phyloP scores from a whole-genome alignment of 2,888 invertebrate species.

The Prenolepis imparis region DNA sequence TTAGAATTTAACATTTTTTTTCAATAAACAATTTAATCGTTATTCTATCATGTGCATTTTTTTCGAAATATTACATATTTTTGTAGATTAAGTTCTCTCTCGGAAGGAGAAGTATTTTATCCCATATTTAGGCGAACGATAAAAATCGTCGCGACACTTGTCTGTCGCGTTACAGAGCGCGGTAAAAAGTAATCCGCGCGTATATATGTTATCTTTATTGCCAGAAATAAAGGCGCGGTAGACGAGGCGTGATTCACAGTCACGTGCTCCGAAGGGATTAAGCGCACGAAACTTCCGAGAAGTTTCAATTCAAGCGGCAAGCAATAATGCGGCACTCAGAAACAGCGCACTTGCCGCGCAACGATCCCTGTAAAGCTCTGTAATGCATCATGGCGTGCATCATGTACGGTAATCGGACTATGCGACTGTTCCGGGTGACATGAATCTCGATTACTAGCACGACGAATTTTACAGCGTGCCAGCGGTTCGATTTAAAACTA shows the following conservation, averaged over 20 bases:
- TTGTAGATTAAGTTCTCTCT: background rate
- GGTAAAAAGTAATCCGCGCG: background rate
- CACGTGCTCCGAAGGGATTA: conserved; percentile 44
- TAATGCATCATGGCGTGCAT: conserved; percentile 46
- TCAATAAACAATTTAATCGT: background rate
- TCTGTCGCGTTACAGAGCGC: background rate
- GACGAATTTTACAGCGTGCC: conserved; percentile 19
- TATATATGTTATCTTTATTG: background rate
- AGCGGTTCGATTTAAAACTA: background rate
- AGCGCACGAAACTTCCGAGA: conserved; percentile 56
- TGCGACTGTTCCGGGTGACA: background rate
- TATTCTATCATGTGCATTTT: background rate
- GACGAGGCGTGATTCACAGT: conserved; percentile 33
- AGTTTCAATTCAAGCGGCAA: conserved; percentile 47
- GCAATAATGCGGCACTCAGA: conserved; percentile 27
- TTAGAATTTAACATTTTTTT: background rate
- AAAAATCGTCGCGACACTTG: background rate
- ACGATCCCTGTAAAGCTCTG: conserved; percentile 27
- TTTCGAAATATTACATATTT: background rate
- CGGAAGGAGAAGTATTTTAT: background rate
- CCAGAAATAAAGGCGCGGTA: background rate
- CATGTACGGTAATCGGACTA: conserved; percentile 24
- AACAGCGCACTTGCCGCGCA: conserved; percentile 38
- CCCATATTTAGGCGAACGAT: background rate
- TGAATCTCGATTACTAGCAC: conserved; percentile 34